phyloP scores from a whole-genome alignment of 2,888 invertebrate species.

The Anagyrus pseudococci region DNA sequence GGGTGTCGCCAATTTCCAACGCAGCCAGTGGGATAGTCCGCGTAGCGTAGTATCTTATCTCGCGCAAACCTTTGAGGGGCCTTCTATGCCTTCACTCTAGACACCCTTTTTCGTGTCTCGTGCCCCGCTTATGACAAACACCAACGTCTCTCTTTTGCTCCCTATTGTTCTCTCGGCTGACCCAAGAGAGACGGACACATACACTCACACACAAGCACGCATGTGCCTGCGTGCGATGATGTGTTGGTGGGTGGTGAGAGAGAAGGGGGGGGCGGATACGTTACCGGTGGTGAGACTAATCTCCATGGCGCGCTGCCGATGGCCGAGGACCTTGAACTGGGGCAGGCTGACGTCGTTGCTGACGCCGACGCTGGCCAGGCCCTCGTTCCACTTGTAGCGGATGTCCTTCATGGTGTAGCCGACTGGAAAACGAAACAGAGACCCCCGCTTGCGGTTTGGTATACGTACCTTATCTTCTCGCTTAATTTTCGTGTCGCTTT shows the following conservation, averaged over 20 bases:
- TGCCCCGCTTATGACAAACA: too few species aligned
- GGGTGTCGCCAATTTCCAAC: too few species aligned
- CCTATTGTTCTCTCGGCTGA: too few species aligned
- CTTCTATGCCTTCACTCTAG: too few species aligned
- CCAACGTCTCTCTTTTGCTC: too few species aligned
- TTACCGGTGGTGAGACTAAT: slow-evolving; percentile 97
- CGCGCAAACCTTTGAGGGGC: too few species aligned
- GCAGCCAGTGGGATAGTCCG: too few species aligned
- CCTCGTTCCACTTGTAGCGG: slow-evolving; percentile 97
- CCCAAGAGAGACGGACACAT: too few species aligned
- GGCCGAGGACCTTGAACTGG: slow-evolving; percentile 97
- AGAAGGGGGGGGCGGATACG: slow-evolving; percentile 50
- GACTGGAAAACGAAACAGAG: slow-evolving; percentile 73
- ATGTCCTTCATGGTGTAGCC: slow-evolving; percentile 98
- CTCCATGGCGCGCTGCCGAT: slow-evolving; percentile 94
- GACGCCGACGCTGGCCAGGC: slow-evolving; percentile 93
- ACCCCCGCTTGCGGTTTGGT: slow-evolving; percentile 58
- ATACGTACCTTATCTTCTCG: slow-evolving; percentile 60
- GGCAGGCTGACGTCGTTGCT: slow-evolving; percentile 95
- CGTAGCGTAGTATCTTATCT: too few species aligned
- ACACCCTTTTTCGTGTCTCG: too few species aligned
- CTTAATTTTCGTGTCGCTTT: too few species aligned
- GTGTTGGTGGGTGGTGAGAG: not conserved
- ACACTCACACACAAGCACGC: too few species aligned
- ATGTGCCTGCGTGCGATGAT: slow-evolving; percentile 4